These are phyloP conservation scores for Aurelia sp. DNA, from an alignment of 30 jellyfish, hydroid and myxozoan species.

Conservation along the genomic window DNA sequence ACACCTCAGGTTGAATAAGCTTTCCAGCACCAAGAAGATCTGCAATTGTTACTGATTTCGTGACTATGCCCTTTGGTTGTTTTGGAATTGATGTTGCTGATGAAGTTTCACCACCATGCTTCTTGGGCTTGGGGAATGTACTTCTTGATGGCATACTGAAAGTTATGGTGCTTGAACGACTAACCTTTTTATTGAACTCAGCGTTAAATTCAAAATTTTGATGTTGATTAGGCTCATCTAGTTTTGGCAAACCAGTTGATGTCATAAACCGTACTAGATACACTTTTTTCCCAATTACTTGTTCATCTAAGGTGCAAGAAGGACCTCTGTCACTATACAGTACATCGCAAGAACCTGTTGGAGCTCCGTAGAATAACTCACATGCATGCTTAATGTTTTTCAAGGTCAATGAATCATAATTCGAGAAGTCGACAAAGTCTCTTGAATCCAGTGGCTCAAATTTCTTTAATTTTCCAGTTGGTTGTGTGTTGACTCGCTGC, in stretches of 20 bases:
- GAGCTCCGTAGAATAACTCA: slow-evolving; percentile 32
- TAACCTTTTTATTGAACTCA: slow-evolving; percentile 15
- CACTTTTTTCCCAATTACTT: slow-evolving; percentile 44
- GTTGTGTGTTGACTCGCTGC: slow-evolving; percentile 38
- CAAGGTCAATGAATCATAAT: slow-evolving; percentile 11
- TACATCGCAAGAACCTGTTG: slow-evolving; percentile 69
- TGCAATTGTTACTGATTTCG: slow-evolving; percentile 28
- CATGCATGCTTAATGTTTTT: slow-evolving; percentile 48
- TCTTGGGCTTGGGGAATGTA: slow-evolving; percentile 16
- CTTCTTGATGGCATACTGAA: slow-evolving; percentile 29
- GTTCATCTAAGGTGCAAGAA: slow-evolving; percentile 43
- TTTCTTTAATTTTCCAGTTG: slow-evolving; percentile 28
- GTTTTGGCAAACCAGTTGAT: slow-evolving; percentile 14
- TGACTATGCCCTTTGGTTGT: slow-evolving; percentile 8
- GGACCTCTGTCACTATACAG: slow-evolving; percentile 60
- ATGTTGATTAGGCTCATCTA: slow-evolving; percentile 18
- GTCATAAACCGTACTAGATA: slow-evolving; percentile 26
- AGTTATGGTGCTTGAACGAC: slow-evolving; percentile 18
- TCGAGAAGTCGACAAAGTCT: slow-evolving; percentile 58
- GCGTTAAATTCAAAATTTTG: slow-evolving; percentile 19
- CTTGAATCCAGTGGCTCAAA: slow-evolving; percentile 51
- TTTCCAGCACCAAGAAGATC: slow-evolving; percentile 47
- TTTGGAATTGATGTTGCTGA: slow-evolving; percentile 3
- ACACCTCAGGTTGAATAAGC: slow-evolving; percentile 3
- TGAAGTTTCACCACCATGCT: background rate